Conservation (phyloP, 2,797 vertebrate genomes). For the Lindbergichthys nudifrons region DNA sequence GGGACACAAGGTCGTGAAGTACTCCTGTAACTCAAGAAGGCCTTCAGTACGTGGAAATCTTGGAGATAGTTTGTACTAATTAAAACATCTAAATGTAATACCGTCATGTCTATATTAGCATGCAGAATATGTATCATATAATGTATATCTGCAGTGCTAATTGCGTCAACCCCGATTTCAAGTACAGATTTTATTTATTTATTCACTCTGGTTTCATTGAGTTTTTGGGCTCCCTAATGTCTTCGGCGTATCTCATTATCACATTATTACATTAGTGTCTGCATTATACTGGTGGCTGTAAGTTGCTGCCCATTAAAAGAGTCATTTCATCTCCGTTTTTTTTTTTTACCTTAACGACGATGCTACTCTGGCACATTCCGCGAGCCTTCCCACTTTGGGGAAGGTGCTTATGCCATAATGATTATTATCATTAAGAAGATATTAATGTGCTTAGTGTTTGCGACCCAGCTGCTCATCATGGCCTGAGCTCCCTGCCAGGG, state of each 20-base stretch:
- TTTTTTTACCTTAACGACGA: constrained; percentile 82
- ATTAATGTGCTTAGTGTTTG: constrained; percentile 99
- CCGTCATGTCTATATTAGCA: constrained; percentile 22
- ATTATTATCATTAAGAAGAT: constrained; percentile 99
- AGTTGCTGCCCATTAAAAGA: constrained; percentile 83
- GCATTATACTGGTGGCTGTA: constrained; percentile 77
- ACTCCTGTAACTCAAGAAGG: constrained; percentile 27
- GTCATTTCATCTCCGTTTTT: constrained; percentile 75
- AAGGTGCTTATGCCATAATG: constrained; percentile 99
- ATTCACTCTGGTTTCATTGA: constrained; percentile 68
- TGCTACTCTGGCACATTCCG: constrained; percentile 81
- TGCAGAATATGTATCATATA: constrained; percentile 12
- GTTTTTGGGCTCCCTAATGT: constrained; percentile 70
- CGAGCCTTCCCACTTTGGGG: constrained; percentile 94
- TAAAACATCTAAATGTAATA: constrained; percentile 42
- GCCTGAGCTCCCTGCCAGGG: constrained; percentile 87
- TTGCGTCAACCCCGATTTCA: constrained; percentile 59
- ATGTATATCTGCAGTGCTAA: constrained; percentile 35
- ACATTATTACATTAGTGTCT: constrained; percentile 79
- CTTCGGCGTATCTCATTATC: constrained; percentile 79
- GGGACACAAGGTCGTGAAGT: constrained; percentile 50
- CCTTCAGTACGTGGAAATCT: constrained; percentile 24
- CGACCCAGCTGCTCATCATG: constrained; percentile 99
- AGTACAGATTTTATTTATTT: constrained; percentile 77
- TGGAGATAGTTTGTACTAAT: constrained; percentile 32